Evolutionary conservation across 2,113 vertebrate genomes (phyloP), one percentile per base, ranked within the genome.

Genomic region (Ptychochromis oligacanthus): DNA sequence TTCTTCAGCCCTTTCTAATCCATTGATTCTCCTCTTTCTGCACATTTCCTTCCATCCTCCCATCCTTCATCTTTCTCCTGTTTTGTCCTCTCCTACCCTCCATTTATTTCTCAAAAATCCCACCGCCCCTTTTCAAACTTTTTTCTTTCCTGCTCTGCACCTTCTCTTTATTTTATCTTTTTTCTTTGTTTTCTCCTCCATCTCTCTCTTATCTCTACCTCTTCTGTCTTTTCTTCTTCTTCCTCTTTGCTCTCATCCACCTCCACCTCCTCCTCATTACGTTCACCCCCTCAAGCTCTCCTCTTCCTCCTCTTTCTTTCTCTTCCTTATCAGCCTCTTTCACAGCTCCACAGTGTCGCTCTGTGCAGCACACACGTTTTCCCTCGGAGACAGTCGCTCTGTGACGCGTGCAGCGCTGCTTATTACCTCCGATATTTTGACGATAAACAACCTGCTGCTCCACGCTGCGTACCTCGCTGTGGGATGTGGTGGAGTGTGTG

Each of bases 241-340:
- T 52, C 40, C 1, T 38, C 46, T 17, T 57, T 17, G 7, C 4
- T 24, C 36, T 38, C 43, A 58, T 11, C 36, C 34, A 20, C 36
- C 34, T 43, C 24, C 67, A 49, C 3, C 4, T 40, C 60, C 38
- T 75, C 18, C 57, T 56, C 40, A 31, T 52, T 36, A 78, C 26
- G 4, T 26, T 64, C 20, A 15, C 52, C 18, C 20, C 13, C 4
- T 46, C 38, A 18, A 11, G 1, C 20, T 36, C 26, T 36, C 56
- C 17, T 55, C 31, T 22, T 11, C 26, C n/a, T 52, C 31, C 26
- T 89, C 65, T 7, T 85, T 75, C 1, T 80, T 83, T 72, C 65
- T 83, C 74, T 58, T 83, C 61, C 80, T 86, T 83, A 82, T 79
- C 77, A 46, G 28, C 61, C 84, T 57, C 83, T 80, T 87, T 88